These are phyloP conservation scores for Kryphioiulus occultus DNA, from an alignment of 2,888 invertebrate species.

Conservation along the genomic window DNA sequence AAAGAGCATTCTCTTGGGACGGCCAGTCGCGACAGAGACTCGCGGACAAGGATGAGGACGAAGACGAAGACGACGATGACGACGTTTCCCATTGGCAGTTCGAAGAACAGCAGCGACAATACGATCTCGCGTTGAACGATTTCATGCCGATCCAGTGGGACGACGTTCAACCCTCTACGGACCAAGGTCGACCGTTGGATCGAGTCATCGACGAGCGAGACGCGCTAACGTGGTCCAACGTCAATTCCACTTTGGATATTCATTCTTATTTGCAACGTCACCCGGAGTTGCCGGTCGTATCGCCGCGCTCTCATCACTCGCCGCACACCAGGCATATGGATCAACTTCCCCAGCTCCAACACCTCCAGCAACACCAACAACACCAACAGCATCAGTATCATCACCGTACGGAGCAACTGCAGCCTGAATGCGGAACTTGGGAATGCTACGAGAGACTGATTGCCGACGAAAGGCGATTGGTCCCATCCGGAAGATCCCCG, in stretches of 20 bases:
- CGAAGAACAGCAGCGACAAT: neutral
- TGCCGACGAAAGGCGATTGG: neutral
- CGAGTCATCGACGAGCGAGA: neutral
- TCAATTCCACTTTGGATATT: neutral
- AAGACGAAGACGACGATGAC: neutral
- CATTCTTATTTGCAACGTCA: neutral
- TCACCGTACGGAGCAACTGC: neutral
- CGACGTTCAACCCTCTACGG: neutral
- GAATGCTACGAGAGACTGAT: neutral
- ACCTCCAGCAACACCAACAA: slow-evolving; percentile 62
- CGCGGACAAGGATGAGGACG: neutral
- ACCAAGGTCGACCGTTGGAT: neutral
- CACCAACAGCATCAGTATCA: slow-evolving; percentile 46
- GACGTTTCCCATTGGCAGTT: neutral
- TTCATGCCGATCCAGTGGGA: slow-evolving; percentile 6
- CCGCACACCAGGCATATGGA: neutral
- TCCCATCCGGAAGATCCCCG: neutral
- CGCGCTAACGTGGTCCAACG: neutral
- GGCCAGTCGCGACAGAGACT: neutral
- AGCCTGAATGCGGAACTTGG: neutral
- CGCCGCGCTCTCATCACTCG: neutral
- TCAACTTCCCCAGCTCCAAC: slow-evolving; percentile 55
- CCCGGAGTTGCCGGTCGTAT: neutral
- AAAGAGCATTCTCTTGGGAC: neutral
- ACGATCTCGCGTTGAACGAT: neutral